These are phyloP conservation scores for Plumapathes pennacea DNA, from an alignment of 92 coral and sea anemone genomes.

Conservation along the genomic window DNA sequence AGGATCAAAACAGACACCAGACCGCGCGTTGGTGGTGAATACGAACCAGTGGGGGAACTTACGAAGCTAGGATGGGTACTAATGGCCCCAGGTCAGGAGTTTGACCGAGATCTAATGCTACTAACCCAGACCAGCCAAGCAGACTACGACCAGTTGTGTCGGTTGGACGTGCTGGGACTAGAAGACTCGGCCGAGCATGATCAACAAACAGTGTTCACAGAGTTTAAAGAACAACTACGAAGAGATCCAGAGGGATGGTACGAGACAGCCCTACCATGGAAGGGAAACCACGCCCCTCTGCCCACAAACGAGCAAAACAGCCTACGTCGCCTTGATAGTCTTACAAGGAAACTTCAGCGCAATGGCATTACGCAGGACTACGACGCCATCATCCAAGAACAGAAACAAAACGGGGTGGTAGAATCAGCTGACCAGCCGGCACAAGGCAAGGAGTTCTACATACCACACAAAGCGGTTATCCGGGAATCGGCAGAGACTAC, in stretches of 20 bases:
- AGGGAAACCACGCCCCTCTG: constrained; percentile 3
- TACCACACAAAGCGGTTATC: constrained; percentile 15
- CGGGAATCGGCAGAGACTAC: constrained; percentile 17
- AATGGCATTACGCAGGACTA: not conserved
- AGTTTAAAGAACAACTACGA: constrained; percentile 4
- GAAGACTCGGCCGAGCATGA: constrained; percentile 3
- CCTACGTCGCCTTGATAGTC: not conserved
- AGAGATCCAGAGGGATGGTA: constrained; percentile 3
- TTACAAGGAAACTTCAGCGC: constrained; percentile 4
- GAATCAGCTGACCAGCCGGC: constrained; percentile 5
- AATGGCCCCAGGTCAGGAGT: constrained; percentile 11
- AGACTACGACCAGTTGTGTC: constrained; percentile 8
- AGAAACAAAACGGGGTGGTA: not conserved
- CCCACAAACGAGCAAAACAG: constrained; percentile 5
- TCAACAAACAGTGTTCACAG: not conserved
- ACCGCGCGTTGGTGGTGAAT: constrained; percentile 9
- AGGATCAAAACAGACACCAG: constrained; percentile 6
- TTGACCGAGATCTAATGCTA: constrained; percentile 16
- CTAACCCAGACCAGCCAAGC: constrained; percentile 22
- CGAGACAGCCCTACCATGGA: constrained; percentile 9
- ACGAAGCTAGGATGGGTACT: constrained; percentile 19
- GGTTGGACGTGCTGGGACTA: constrained; percentile 3
- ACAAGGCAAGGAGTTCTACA: constrained; percentile 18
- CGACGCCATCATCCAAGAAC: constrained; percentile 9
- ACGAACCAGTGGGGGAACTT: constrained; percentile 20